phyloP scores from a whole-genome alignment of 2,888 invertebrate genomes.

The Acrocyrtus sp. region DNA sequence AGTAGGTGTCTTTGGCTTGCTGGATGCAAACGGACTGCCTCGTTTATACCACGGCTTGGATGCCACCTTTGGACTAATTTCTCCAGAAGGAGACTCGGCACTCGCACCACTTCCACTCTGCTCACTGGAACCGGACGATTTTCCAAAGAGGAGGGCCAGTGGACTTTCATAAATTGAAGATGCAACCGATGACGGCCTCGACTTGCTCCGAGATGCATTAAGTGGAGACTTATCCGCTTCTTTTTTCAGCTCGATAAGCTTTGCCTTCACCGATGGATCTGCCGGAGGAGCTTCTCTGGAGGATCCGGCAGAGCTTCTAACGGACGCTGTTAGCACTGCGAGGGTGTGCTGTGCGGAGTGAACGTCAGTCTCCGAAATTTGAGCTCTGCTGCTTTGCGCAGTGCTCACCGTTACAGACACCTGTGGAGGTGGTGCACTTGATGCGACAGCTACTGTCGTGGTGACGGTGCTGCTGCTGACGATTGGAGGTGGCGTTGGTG shows the following conservation, averaged over 20 bases:
- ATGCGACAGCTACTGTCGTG: not conserved
- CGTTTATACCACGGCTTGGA: conserved; percentile 78
- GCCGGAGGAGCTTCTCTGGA: not conserved
- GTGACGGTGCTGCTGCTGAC: not conserved
- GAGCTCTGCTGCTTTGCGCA: not conserved
- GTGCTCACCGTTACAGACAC: not conserved
- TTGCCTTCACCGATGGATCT: conserved; percentile 25
- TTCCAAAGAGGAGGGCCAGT: conserved; percentile 16
- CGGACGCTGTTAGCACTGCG: conserved; percentile 31
- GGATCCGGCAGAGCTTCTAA: not conserved
- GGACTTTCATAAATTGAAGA: conserved; percentile 39
- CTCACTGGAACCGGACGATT: not conserved
- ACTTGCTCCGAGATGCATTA: conserved; percentile 7
- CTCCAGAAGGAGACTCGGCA: conserved; percentile 14
- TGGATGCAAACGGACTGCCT: conserved; percentile 64
- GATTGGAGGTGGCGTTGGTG: not conserved
- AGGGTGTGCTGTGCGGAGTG: conserved; percentile 41
- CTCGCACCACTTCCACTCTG: not conserved
- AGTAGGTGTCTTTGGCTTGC: conserved; percentile 49
- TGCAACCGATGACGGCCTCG: conserved; percentile 26
- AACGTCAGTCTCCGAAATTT: conserved; percentile 28
- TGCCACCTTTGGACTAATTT: conserved; percentile 60
- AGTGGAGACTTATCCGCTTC: conserved; percentile 58
- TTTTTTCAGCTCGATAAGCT: conserved; percentile 52
- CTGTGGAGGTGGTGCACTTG: not conserved